Evolutionary conservation across 2,797 vertebrate species (phyloP).

Genomic region (Mycteria americana): DNA sequence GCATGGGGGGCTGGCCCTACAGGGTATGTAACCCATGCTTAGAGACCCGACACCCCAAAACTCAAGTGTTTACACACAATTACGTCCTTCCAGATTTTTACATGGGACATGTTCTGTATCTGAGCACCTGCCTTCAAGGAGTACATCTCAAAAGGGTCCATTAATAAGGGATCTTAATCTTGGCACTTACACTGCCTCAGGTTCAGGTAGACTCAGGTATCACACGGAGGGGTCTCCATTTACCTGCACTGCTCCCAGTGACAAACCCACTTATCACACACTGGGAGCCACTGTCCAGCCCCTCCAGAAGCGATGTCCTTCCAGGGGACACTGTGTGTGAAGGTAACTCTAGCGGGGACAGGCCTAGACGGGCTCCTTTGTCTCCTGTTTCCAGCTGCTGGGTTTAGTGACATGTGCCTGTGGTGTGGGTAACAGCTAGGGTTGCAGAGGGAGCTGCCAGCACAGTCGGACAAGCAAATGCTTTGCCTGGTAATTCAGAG

Average conservation of each 20-base stretch:
- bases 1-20: rapidly evolving
- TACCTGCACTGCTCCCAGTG: not conserved
- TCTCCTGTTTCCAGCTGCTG: not conserved
- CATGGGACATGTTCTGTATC: not conserved
- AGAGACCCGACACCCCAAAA: not conserved
- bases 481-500: not conserved
- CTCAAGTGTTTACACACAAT: not conserved
- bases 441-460: not conserved
- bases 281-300: not conserved
- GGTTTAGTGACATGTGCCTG: not conserved
- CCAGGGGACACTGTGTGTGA: not conserved
- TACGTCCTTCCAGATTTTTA: not conserved
- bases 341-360: not conserved
- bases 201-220: not conserved
- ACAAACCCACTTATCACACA: rapidly evolving
- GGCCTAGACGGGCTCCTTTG: not conserved
- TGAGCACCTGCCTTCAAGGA: not conserved
- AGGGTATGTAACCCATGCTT: not conserved
- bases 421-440: not conserved
- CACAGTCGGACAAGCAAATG: rapidly evolving
- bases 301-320: not conserved
- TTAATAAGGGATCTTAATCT: not conserved
- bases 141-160: not conserved
- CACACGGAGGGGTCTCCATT: not conserved
- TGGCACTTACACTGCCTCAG: not conserved